Evolutionary conservation across 2,888 invertebrate genomes (phyloP).

Genomic region (Yponomeuta evonymella): DNA sequence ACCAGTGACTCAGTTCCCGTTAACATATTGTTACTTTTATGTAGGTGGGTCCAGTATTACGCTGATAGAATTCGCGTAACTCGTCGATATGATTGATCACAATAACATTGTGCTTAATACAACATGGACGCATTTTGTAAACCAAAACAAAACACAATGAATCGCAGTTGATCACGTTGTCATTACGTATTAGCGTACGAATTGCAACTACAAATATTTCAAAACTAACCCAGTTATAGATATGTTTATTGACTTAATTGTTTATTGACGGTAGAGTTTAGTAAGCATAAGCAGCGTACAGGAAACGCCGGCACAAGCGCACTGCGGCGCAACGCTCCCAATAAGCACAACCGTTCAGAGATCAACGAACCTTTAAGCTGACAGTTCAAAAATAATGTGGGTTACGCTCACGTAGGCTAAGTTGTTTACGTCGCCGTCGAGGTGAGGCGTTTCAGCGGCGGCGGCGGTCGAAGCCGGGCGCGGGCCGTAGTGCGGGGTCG

Average conservation of each 20-base stretch:
- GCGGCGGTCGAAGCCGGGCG: conserved; percentile 26
- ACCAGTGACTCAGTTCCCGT: conserved; percentile 54
- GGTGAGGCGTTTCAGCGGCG: conserved; percentile 35
- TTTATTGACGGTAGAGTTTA: not conserved
- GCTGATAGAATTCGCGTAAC: not conserved
- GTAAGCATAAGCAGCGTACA: conserved; percentile 2
- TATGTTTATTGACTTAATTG: not conserved
- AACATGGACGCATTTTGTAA: not conserved
- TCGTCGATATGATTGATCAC: not conserved
- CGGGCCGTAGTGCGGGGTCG: conserved; percentile 51
- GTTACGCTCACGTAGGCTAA: conserved; percentile 74
- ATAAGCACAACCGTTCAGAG: conserved; percentile 63
- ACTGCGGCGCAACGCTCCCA: conserved; percentile 51
- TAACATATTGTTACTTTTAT: conserved; percentile 32
- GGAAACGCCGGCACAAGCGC: not conserved
- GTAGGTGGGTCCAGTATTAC: not conserved
- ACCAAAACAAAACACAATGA: not conserved
- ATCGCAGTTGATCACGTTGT: not conserved
- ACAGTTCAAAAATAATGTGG: conserved; percentile 75
- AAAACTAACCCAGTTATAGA: not conserved
- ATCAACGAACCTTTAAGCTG: conserved; percentile 70
- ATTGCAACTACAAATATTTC: not conserved
- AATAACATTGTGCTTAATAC: not conserved
- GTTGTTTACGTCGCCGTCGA: conserved; percentile 67
- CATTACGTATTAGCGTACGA: not conserved